Evolutionary conservation across 1,140 invertebrate genomes (phyloP), one percentile per base, ranked within the genome.

Genomic region (Zelostemma sp.): DNA sequence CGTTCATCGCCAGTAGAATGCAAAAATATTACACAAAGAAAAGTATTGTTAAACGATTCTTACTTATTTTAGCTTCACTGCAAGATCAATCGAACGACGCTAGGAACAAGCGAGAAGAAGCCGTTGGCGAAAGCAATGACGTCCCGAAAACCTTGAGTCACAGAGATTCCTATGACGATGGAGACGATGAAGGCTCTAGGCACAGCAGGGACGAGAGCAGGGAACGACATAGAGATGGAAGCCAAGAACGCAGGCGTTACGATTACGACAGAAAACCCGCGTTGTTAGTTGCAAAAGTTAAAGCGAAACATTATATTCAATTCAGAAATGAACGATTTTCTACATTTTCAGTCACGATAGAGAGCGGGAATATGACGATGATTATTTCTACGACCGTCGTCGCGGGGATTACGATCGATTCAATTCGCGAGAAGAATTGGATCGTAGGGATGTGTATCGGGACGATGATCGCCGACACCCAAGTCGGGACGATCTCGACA

Each of bases 361-460:
- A 4, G 81, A 84, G 18, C 78, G 79, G 0, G 81, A 84, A 16
- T 85, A 78, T 31, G 82, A 85, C 1, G 84, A 86, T 15, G 86
- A 87, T 64, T 87, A 87, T 62, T 87, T 87, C 75, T 85, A 86
- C 43, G 81, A 82, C 46, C 78, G 80, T 41, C 80, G 86, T 40
- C 84, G 86, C n/a, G 80, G 77, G 1, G 85, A 87, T 14, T 86
- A 58, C 14, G 84, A 85, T 31, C 76, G 83, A 0, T 85, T 83
- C 19, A 78, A 72, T 61, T 74, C 77, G 0, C 76, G 81, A 0
- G 84, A 86, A 12, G 83, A 85, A 63, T 58, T 83, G 2, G 82
- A 85, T 51, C 76, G 81, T 4, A 3, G 21, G 33, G 33, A 85
- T 1, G 48, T 76, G n/a, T 84, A 79, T 43, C 68, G 80, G 33